Evolutionary conservation across 2,113 vertebrate genomes (phyloP), one percentile per base, ranked within the genome.

Genomic region (Micronycteris hirsuta): DNA sequence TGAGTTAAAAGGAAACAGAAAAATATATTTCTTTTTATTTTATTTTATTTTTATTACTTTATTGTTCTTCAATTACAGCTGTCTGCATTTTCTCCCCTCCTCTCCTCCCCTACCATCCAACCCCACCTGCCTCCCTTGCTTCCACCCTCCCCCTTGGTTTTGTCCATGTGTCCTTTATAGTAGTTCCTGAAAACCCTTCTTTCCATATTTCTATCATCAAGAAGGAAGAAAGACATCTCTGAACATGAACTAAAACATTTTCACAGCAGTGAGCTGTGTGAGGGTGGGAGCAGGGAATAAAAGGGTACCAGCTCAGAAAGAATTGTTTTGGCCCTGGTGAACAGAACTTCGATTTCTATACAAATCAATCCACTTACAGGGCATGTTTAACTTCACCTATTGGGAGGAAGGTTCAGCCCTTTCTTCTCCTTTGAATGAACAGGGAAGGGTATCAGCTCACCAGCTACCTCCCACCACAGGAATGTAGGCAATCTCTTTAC

Each of bases 381-480:
- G 0, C 4, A 31, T 36, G 90, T 67, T 86, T 94, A 95, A 8
- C 97, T 98, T 97, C 96, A 94, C 83, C 96, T 47, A 61, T 84
- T 74, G 96, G 93, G 71, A 96, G 85, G 80, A 28, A 63, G 43
- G 24, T 38, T 94, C 95, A 92, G 67, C 93, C 78, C 90, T 92
- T 88, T 93, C 89, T 89, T 95, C 88, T 98, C 96, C 98, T 94
- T 56, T 77, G 95, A 95, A 97, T 96, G 96, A 71, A 94, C 43
- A 56, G 95, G 86, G 22, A 93, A 91, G 61, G 78, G 94, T 84
- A 43, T 20, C 38, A 20, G 76, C n/a, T n/a, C n/a, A n/a, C n/a
- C n/a, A n/a, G n/a, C 89, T 5, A 95, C 96, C 98, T 97, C 97
- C 90, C 95, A 94, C 86, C 96, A 78, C 41, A 97, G 94, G 95